Evolutionary conservation across 2,113 vertebrate species (phyloP).

Genomic region (Nerophis ophidion): DNA sequence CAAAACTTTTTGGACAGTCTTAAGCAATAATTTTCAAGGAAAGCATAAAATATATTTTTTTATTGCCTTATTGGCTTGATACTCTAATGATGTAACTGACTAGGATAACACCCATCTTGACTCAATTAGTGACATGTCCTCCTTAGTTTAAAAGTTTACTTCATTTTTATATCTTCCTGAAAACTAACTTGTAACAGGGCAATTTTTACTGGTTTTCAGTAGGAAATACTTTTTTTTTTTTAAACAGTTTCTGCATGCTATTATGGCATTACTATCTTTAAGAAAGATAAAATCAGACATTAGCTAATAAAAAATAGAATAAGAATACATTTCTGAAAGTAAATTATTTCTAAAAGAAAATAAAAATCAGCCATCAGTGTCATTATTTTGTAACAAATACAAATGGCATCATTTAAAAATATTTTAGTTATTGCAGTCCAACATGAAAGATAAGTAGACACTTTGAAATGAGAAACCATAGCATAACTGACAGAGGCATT

Average conservation of each 20-base stretch:
- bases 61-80: constrained; percentile 47
- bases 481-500: constrained; percentile 36
- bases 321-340: constrained; percentile 55
- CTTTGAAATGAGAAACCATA: constrained; percentile 43
- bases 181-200: constrained; percentile 6
- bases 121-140: constrained; percentile 60
- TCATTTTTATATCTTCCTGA: constrained; percentile 24
- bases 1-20: neutral
- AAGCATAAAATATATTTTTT: constrained; percentile 52
- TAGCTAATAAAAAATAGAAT: constrained; percentile 7
- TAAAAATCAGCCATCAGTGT: constrained; percentile 28
- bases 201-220: too few relatives aligned
- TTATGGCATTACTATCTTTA: too few relatives aligned
- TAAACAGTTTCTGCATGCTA: too few relatives aligned
- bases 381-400: constrained; percentile 42
- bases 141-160: constrained; percentile 54
- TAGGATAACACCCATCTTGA: constrained; percentile 60
- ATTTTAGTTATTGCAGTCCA: constrained; percentile 34
- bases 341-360: constrained; percentile 51
- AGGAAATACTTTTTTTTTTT: too few relatives aligned
- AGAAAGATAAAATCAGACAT: neutral
- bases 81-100: constrained; percentile 53
- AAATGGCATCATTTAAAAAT: constrained; percentile 29
- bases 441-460: constrained; percentile 29
- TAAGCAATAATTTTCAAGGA: constrained; percentile 43